These are phyloP conservation scores for Lytechinus variegatus DNA, from an alignment of 35 echinoderm and acorn worm genomes.

Conservation along the genomic window DNA sequence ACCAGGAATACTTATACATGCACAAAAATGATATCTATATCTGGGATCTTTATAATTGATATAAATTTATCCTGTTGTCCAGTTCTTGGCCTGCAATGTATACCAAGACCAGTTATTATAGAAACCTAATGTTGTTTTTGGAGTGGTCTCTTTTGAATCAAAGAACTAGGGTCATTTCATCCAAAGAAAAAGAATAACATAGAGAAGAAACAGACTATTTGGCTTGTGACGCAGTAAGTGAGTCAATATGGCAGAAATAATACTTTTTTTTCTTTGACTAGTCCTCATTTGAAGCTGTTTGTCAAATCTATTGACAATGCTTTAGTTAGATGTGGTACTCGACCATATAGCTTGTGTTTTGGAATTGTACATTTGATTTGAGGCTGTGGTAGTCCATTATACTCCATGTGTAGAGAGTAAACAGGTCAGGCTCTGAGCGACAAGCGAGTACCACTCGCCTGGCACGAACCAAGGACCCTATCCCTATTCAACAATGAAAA, in stretches of 20 bases:
- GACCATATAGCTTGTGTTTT: neutral
- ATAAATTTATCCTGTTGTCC: neutral
- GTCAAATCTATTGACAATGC: neutral
- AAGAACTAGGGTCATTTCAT: neutral
- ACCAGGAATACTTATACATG: neutral
- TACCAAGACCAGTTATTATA: neutral
- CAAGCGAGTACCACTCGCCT: neutral
- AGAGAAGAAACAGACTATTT: neutral
- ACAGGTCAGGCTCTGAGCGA: neutral
- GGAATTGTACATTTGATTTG: constrained; percentile 13
- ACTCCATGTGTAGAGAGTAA: neutral
- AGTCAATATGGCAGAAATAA: constrained; percentile 19
- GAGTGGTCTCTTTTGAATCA: neutral
- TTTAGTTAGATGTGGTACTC: neutral
- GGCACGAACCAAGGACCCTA: neutral
- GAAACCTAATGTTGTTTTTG: constrained; percentile 5
- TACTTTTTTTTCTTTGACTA: neutral
- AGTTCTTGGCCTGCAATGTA: neutral
- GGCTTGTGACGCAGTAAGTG: neutral
- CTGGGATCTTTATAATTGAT: neutral
- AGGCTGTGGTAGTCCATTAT: neutral
- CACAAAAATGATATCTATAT: neutral
- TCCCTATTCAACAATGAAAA: neutral
- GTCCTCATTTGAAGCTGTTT: neutral
- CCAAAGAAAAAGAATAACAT: neutral